Evolutionary conservation across 2,888 invertebrate species (phyloP).

Genomic region (Idaea dimidiata): DNA sequence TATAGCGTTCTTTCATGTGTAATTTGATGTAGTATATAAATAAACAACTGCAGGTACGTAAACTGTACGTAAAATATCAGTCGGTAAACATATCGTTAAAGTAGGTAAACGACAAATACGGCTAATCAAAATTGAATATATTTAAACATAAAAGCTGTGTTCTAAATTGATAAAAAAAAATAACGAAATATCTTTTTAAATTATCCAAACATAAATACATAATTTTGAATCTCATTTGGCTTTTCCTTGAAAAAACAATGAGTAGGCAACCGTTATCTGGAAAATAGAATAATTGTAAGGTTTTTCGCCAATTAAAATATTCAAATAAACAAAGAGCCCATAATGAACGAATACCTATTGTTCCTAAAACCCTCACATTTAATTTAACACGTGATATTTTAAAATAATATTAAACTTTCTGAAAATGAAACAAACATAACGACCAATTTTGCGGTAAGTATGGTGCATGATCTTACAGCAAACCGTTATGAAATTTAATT

Average conservation of each 20-base stretch:
- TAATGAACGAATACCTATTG: background rate
- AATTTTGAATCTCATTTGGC: background rate
- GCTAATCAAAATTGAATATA: too few relatives aligned
- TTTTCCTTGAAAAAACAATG: background rate
- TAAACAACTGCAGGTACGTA: too few relatives aligned
- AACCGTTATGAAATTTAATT: slow-evolving; percentile 4
- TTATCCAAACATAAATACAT: background rate
- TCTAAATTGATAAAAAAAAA: background rate
- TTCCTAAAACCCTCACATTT: background rate
- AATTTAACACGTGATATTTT: background rate
- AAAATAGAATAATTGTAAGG: background rate
- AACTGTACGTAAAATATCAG: too few relatives aligned
- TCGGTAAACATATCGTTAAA: too few relatives aligned
- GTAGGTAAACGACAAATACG: too few relatives aligned
- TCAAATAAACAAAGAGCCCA: background rate
- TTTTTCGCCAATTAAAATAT: background rate
- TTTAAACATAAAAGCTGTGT: background rate
- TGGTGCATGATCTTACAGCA: background rate
- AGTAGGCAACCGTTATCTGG: background rate
- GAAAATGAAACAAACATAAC: background rate
- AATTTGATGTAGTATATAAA: too few relatives aligned
- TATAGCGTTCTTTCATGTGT: too few relatives aligned
- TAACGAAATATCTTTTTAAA: background rate
- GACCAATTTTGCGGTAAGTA: background rate
- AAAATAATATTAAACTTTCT: background rate